Evolutionary conservation across 2,113 vertebrate genomes (phyloP).

Genomic region (Marmota flaviventris): DNA sequence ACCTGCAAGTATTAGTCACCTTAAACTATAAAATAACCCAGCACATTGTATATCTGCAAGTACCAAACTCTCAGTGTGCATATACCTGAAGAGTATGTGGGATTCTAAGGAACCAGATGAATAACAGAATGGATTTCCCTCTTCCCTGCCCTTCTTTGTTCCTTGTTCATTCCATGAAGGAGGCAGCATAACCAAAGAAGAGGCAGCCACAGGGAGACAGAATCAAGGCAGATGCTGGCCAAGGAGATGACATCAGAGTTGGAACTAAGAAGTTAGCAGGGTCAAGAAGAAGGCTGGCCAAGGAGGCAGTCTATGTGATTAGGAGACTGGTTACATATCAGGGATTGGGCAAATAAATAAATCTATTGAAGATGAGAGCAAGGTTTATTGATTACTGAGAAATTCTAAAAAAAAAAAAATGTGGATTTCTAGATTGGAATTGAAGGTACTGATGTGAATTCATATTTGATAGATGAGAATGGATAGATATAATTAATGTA

Average conservation of each 20-base stretch:
- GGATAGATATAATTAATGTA: background rate
- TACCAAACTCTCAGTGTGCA: background rate
- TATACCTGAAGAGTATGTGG: background rate
- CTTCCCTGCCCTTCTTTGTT: background rate
- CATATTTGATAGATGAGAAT: background rate
- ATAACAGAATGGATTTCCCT: background rate
- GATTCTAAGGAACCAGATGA: background rate
- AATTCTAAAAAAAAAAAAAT: background rate
- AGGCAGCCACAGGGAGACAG: background rate
- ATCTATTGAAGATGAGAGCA: background rate
- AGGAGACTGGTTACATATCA: background rate
- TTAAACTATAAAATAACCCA: conserved; percentile 42
- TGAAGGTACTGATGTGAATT: background rate
- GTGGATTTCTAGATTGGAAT: background rate
- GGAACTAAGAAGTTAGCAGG: background rate
- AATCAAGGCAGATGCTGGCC: background rate
- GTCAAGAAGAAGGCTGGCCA: background rate
- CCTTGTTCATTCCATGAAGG: background rate
- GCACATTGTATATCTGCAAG: background rate
- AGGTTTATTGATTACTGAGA: background rate
- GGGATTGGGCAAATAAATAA: background rate
- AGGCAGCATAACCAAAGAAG: background rate
- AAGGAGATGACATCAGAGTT: background rate
- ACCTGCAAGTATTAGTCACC: conserved; percentile 2
- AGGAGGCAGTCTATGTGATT: background rate